phyloP scores from a whole-genome alignment of 2,113 vertebrate species.

The Cercocebus atys region DNA sequence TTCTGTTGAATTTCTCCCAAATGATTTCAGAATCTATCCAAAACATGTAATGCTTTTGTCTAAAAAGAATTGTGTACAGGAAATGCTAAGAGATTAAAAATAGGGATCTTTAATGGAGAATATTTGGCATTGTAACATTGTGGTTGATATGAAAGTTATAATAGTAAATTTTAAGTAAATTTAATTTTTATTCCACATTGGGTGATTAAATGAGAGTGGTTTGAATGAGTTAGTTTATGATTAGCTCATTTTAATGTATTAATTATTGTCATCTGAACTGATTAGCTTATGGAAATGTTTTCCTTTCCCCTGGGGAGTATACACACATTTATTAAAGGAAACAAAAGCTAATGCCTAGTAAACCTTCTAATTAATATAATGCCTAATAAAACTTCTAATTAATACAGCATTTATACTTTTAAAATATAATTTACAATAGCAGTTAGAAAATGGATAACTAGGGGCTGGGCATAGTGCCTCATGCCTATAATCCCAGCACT shows the following conservation, averaged over 20 bases:
- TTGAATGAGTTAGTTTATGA: slow-evolving; percentile 41
- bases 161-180: slow-evolving; percentile 28
- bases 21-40: slow-evolving; percentile 22
- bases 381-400: slow-evolving; percentile 40
- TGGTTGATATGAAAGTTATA: neutral
- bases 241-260: slow-evolving; percentile 45
- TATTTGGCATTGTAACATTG: slow-evolving; percentile 16
- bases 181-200: slow-evolving; percentile 5
- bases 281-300: slow-evolving; percentile 55
- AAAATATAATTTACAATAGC: slow-evolving; percentile 32
- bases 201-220: slow-evolving; percentile 13
- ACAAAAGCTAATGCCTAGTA: slow-evolving; percentile 24
- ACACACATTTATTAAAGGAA: slow-evolving; percentile 45
- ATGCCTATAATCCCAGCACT: too few relatives aligned
- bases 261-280: slow-evolving; percentile 40
- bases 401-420: slow-evolving; percentile 24
- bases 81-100: slow-evolving; percentile 43
- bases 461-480: too few relatives aligned
- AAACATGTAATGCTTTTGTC: slow-evolving; percentile 59
- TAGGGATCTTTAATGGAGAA: slow-evolving; percentile 6
- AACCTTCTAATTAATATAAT: slow-evolving; percentile 47
- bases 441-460: slow-evolving; percentile 13
- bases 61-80: slow-evolving; percentile 15
- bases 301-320: neutral
- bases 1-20: slow-evolving; percentile 39